Evolutionary conservation across 1,140 invertebrate species (phyloP).

Genomic region (Ylistrum balloti): DNA sequence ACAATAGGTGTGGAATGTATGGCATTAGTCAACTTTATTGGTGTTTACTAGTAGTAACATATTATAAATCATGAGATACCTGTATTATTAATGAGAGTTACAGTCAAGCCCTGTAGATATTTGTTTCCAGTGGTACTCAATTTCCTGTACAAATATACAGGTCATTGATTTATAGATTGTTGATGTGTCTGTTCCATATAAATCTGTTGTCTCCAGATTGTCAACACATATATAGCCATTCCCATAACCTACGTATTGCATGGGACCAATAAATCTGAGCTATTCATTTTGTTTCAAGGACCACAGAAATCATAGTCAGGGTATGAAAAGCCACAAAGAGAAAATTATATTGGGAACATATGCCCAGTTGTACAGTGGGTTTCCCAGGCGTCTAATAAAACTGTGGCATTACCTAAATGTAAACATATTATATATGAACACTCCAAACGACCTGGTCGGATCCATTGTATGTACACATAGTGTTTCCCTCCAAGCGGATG

Average conservation of each 20-base stretch:
- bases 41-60: neutral
- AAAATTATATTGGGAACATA: constrained; percentile 23
- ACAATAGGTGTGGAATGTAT: no score
- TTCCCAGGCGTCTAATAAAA: constrained; percentile 26
- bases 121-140: neutral
- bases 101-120: neutral
- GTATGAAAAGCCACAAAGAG: neutral
- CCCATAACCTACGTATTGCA: neutral
- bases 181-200: neutral
- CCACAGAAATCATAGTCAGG: neutral
- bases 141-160: neutral
- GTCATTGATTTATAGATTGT: neutral
- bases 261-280: neutral
- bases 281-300: neutral
- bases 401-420: constrained; percentile 5
- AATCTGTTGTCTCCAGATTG: neutral
- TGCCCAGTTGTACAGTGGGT: neutral
- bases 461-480: neutral
- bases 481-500: neutral
- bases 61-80: neutral
- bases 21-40: no score
- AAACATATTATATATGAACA: neutral
- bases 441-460: neutral
- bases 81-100: neutral
- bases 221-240: neutral